A percentile compares a stretch with the other conserved stretches of the same genome.
Conservation (phyloP, 2,113 vertebrate species). For the Xiphophorus hellerii region DNA sequence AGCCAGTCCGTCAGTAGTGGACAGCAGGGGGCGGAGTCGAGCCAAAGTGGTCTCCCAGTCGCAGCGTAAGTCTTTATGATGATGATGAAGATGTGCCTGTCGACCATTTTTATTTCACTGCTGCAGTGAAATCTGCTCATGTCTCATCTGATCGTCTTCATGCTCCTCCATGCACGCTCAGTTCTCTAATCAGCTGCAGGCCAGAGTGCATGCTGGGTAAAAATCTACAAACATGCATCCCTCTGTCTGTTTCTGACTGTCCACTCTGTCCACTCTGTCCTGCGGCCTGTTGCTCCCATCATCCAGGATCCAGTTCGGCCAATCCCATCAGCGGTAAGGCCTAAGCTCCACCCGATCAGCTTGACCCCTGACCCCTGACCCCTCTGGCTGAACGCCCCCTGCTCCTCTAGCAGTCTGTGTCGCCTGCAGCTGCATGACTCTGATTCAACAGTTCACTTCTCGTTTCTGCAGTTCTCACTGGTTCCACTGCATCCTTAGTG, state of each 20-base stretch:
- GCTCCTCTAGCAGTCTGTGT: constrained; percentile 13
- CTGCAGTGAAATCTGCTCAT: background rate
- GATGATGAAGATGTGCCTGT: too few species aligned
- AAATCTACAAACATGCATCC: constrained; percentile 46
- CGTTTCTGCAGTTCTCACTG: constrained; percentile 22
- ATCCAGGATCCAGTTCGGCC: constrained; percentile 99
- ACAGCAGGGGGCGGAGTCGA: constrained; percentile 94
- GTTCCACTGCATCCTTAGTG: constrained; percentile 25
- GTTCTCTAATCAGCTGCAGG: background rate
- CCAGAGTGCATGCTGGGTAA: constrained; percentile 73
- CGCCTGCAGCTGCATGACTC: background rate
- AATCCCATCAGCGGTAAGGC: constrained; percentile 99
- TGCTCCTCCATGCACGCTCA: constrained; percentile 13
- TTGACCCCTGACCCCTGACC: constrained; percentile 24
- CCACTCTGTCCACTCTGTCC: constrained; percentile 91
- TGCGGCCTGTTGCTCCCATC: constrained; percentile 90
- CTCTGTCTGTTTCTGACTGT: constrained; percentile 72
- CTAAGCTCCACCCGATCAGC: constrained; percentile 79
- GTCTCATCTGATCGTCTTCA: background rate
- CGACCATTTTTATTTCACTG: too few species aligned
- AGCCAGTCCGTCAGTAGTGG: constrained; percentile 82
- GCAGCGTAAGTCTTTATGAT: constrained; percentile 84
- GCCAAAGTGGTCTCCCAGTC: constrained; percentile 98
- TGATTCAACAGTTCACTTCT: constrained; percentile 8
- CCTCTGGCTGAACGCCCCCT: constrained; percentile 43